These are phyloP conservation scores for Aleiodes testaceus DNA, from an alignment of 2,888 invertebrate species.

Conservation along the genomic window DNA sequence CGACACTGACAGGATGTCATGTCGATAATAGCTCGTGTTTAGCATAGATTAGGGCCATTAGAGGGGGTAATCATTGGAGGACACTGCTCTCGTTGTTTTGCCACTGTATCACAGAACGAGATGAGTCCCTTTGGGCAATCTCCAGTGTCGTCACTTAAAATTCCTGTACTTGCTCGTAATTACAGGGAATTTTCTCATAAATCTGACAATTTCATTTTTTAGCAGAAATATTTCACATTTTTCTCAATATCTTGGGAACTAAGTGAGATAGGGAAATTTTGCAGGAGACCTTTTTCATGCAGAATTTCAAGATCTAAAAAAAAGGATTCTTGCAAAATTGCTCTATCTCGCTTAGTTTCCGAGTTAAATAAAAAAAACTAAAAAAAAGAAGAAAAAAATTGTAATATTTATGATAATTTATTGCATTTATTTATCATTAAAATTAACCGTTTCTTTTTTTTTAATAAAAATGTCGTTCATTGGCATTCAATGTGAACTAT, in stretches of 20 bases:
- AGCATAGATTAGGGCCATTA: conserved; percentile 63
- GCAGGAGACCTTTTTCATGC: too few species aligned
- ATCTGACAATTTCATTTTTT: too few species aligned
- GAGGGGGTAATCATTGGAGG: conserved; percentile 61
- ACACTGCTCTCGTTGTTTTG: conserved; percentile 48
- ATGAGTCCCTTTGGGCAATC: background rate
- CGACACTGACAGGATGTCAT: conserved; percentile 61
- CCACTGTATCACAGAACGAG: background rate
- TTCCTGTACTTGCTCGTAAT: too few species aligned
- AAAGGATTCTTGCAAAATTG: too few species aligned
- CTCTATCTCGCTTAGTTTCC: too few species aligned
- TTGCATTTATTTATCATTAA: background rate
- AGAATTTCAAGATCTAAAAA: too few species aligned
- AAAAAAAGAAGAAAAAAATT: too few species aligned
- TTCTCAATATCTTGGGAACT: too few species aligned
- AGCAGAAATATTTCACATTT: too few species aligned
- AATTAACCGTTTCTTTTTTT: background rate
- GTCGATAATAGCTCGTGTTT: conserved; percentile 62
- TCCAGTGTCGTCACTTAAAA: background rate
- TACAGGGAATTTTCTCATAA: too few species aligned
- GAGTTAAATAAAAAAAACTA: too few species aligned
- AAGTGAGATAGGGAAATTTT: too few species aligned
- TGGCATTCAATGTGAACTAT: conserved; percentile 1
- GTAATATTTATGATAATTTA: background rate
- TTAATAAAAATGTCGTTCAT: background rate